Evolutionary conservation across 2,797 vertebrate species (phyloP), one percentile per base, ranked within the genome.

Genomic region (Halcyon chelicuti): DNA sequence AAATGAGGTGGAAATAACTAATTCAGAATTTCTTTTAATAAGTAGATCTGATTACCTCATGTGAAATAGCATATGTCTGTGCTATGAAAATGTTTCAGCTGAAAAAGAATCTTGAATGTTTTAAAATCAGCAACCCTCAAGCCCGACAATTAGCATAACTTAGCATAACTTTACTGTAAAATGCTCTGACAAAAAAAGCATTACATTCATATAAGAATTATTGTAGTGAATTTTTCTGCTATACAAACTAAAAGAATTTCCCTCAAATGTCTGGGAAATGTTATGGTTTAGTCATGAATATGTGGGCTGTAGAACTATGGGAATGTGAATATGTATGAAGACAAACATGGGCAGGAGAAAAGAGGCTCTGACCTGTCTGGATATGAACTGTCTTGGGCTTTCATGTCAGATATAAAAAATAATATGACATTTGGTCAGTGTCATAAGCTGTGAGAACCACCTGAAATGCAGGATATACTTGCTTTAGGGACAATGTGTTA

Each of bases 121-220:
- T 94, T 87, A 75, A 77, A 91, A 92, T 80, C 79, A 78, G 40
- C 73, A 93, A 26, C 49, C 68, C 46, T 42, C 42, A 68, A 86
- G 70, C 57, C 62, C 66, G n/a, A 68, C 62, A 94, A 88, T 97
- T 93, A 91, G 57, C 92, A 96, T 96, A 93, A 91, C 11, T 94
- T 96, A 90, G 75, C 93, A 95, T 96, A 95, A 90, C 88, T 94
- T 95, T 71, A 42, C 71, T 86, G 61, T 77, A 74, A 90, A 94
- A 86, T 49, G 39, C 44, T 91, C 60, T 83, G 82, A 68, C 40
- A 94, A 83, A 94, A 94, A n/a, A 46, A 46, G 20, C 25, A 29
- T 77, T 75, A 31, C 65, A 33, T 86, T 93, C 63, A 31, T 68
- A 23, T 49, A 61, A 61, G 62, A 88, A 80, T 94, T 82, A 74